These are phyloP conservation scores for Echinops telfairi DNA, from an alignment of 2,113 vertebrate genomes.

Conservation along the genomic window DNA sequence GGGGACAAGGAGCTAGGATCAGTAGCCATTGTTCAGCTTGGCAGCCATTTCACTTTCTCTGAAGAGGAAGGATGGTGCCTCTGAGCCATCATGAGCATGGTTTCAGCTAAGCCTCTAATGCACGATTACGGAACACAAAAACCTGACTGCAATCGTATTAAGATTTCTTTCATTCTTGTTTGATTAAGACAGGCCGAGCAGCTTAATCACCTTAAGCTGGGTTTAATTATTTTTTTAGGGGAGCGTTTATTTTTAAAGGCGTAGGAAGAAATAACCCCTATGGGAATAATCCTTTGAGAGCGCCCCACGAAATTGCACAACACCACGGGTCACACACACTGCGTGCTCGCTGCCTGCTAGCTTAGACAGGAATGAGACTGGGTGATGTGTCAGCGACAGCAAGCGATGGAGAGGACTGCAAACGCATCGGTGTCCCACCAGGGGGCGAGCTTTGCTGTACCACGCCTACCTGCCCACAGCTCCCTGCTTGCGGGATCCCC, in stretches of 20 bases:
- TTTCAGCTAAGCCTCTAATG: not conserved
- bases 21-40: not conserved
- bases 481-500: too few species aligned
- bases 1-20: not conserved
- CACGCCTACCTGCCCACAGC: not conserved
- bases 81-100: not conserved
- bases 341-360: not conserved
- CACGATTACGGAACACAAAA: constrained; percentile 10
- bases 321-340: not conserved
- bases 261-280: not conserved
- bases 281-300: constrained; percentile 25
- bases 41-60: not conserved
- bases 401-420: not conserved
- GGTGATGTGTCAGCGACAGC: rapidly evolving
- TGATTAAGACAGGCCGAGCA: constrained; percentile 25
- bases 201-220: not conserved
- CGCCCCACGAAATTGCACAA: not conserved
- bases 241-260: constrained; percentile 22
- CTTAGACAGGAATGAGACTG: not conserved
- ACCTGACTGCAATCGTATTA: constrained; percentile 46
- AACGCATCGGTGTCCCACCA: not conserved
- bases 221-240: constrained; percentile 64
- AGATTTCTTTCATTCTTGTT: constrained; percentile 54
- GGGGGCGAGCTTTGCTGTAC: not conserved
- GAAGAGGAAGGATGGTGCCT: constrained; percentile 5